Conservation (phyloP, 2,797 vertebrate species). For the Hippoglossus hippoglossus region DNA sequence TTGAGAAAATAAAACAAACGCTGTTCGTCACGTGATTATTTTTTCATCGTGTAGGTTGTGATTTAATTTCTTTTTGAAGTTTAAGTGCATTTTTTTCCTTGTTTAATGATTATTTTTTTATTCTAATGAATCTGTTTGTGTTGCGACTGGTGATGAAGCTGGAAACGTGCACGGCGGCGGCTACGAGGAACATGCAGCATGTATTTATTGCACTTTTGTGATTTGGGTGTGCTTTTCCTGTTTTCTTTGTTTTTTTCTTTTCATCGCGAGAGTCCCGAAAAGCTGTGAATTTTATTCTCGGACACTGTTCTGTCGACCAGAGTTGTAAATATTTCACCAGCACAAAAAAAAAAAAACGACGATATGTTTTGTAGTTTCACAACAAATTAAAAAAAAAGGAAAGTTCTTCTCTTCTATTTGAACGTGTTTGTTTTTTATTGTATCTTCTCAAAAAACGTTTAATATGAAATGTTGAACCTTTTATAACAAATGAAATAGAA, state of each 20-base stretch:
- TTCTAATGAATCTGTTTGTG: constrained; percentile 67
- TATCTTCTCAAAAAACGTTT: not conserved
- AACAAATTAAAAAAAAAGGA: constrained; percentile 80
- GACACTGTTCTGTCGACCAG: constrained; percentile 84
- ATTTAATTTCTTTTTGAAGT: constrained; percentile 56
- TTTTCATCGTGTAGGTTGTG: constrained; percentile 60
- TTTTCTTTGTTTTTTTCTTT: constrained; percentile 62
- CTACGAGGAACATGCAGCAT: constrained; percentile 71
- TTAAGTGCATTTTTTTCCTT: constrained; percentile 60
- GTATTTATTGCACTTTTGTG: constrained; percentile 89
- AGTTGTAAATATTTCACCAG: constrained; percentile 89
- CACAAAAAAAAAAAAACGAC: constrained; percentile 73
- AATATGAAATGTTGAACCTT: too few species aligned
- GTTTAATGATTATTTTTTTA: constrained; percentile 45
- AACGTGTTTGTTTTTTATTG: not conserved
- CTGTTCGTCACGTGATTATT: constrained; percentile 67
- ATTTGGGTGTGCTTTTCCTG: constrained; percentile 81
- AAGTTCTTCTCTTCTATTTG: constrained; percentile 79
- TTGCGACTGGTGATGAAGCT: constrained; percentile 62
- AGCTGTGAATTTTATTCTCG: constrained; percentile 89
- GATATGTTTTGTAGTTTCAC: constrained; percentile 88
- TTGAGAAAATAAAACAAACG: constrained; percentile 59
- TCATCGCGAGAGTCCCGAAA: constrained; percentile 81
- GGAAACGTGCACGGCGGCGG: constrained; percentile 51
- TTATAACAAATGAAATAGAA: too few species aligned